Conservation (phyloP, 2,888 invertebrate genomes). For the Autographa pulchrina region DNA sequence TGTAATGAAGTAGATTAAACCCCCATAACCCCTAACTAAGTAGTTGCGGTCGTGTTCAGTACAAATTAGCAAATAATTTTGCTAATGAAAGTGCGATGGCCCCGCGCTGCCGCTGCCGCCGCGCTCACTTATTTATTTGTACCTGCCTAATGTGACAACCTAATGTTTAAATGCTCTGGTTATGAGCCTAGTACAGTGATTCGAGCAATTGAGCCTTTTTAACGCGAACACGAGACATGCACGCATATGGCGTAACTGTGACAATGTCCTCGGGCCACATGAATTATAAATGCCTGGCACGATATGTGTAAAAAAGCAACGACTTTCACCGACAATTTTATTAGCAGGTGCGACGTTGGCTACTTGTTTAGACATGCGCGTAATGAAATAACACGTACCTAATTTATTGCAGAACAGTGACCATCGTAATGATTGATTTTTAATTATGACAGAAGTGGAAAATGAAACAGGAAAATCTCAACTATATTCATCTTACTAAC, state of each 20-base stretch:
- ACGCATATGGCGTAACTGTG: constrained; percentile 64
- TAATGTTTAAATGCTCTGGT: constrained; percentile 62
- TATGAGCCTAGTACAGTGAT: constrained; percentile 67
- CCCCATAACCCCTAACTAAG: constrained; percentile 71
- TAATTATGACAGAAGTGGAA: not conserved
- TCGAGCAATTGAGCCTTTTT: constrained; percentile 60
- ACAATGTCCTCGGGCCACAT: constrained; percentile 73
- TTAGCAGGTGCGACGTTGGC: constrained; percentile 56
- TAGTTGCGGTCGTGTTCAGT: constrained; percentile 74
- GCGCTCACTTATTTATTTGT: constrained; percentile 68
- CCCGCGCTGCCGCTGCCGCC: constrained; percentile 51
- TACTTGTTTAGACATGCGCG: constrained; percentile 42
- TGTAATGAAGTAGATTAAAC: constrained; percentile 81
- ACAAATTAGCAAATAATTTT: constrained; percentile 85
- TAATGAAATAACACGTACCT: constrained; percentile 54
- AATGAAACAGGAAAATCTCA: constrained; percentile 2
- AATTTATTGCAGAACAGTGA: constrained; percentile 52
- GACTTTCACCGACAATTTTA: constrained; percentile 67
- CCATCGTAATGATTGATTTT: constrained; percentile 23
- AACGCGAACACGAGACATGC: constrained; percentile 53
- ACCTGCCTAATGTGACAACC: constrained; percentile 55
- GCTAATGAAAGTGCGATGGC: constrained; percentile 79
- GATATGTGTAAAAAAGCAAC: constrained; percentile 66
- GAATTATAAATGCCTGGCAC: constrained; percentile 72
- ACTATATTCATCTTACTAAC: not conserved